Evolutionary conservation across 2,797 vertebrate genomes (phyloP).

Genomic region (Macropodus opercularis): DNA sequence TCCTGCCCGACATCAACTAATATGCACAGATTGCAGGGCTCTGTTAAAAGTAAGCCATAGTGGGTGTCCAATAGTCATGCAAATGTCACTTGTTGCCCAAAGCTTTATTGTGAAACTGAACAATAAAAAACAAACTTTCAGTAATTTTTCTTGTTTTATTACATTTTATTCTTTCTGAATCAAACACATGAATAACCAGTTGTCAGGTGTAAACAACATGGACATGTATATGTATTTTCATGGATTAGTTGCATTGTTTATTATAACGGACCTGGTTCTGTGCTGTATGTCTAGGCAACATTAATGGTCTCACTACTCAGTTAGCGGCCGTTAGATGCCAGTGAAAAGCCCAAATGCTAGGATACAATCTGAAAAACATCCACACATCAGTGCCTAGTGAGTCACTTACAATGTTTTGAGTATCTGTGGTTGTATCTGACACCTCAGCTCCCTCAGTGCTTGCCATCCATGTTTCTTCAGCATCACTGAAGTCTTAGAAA

Average conservation of each 20-base stretch:
- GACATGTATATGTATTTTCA: background rate
- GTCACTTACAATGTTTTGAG: background rate
- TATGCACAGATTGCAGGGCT: too few relatives aligned
- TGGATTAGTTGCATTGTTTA: background rate
- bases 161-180: background rate
- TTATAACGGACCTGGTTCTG: background rate
- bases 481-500: background rate
- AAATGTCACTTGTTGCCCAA: background rate
- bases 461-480: background rate
- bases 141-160: background rate
- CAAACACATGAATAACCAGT: background rate
- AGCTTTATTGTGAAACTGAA: conserved; percentile 30
- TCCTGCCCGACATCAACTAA: conserved; percentile 55
- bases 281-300: background rate
- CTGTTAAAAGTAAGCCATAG: too few relatives aligned
- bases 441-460: background rate
- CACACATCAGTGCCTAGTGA: background rate
- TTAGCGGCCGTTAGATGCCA: background rate
- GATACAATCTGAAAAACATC: background rate
- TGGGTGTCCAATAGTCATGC: conserved; percentile 3
- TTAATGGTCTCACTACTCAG: background rate
- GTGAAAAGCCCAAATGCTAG: background rate
- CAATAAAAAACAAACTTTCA: too few relatives aligned
- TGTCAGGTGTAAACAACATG: background rate
- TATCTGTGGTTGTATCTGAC: background rate